A percentile compares a stretch with the other conserved stretches of the same genome.
Conservation (phyloP, 35 echinoderm and acorn worm genomes). For the Strongylocentrotus purpuratus region DNA sequence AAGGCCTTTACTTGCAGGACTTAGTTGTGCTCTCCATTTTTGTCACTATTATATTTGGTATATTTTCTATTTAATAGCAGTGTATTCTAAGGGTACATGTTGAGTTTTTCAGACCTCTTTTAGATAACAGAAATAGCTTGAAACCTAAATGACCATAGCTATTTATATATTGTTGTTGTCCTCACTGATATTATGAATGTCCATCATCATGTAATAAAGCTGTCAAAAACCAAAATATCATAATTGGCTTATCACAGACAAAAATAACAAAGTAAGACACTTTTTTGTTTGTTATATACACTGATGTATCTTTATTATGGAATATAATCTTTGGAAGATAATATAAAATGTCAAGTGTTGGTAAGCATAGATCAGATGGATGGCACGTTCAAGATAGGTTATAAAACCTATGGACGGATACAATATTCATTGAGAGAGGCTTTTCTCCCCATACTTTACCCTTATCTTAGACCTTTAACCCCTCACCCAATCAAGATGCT, state of each 20-base stretch:
- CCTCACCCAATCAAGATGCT: too few relatives aligned
- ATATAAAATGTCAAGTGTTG: background rate
- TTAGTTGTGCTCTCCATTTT: background rate
- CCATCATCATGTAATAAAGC: background rate
- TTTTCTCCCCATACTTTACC: background rate
- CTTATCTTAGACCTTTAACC: too few relatives aligned
- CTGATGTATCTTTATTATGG: background rate
- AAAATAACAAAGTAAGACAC: background rate
- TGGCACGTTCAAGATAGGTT: background rate
- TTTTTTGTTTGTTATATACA: background rate
- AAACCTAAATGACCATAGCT: background rate
- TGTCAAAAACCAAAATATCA: background rate
- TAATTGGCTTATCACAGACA: background rate
- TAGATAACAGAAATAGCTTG: background rate
- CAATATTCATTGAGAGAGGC: background rate
- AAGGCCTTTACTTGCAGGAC: background rate
- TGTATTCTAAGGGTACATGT: background rate
- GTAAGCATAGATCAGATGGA: background rate
- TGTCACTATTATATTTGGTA: background rate
- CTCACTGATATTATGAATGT: too few relatives aligned
- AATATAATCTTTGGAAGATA: constrained; percentile 35
- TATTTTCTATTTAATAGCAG: background rate
- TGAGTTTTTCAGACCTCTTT: background rate
- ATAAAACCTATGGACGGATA: background rate
- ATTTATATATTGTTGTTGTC: too few relatives aligned